Evolutionary conservation across 37 sponge, comb jelly and placozoan species (phyloP).

Genomic region (Halisarca cf. caerulea): DNA sequence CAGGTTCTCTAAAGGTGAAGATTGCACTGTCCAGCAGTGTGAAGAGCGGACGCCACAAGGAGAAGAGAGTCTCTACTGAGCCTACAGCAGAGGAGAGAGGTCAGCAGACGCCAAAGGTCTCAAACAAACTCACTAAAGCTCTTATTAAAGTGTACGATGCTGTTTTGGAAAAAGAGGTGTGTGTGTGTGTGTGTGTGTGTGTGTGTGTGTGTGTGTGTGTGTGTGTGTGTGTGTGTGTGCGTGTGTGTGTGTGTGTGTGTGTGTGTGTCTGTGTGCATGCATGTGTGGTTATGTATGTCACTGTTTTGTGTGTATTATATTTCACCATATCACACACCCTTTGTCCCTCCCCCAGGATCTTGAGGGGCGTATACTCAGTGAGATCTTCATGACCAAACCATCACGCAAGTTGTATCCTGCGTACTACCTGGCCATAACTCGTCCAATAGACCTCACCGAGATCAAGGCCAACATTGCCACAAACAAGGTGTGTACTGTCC

Average conservation of each 20-base stretch:
- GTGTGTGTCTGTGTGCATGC: too few relatives aligned
- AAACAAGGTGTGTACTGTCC: conserved; percentile 12
- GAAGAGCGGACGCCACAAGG: too few relatives aligned
- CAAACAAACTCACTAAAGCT: too few relatives aligned
- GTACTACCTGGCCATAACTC: conserved; percentile 76
- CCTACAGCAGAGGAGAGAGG: too few relatives aligned
- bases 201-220: conserved; percentile 17
- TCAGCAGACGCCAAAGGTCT: too few relatives aligned
- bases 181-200: conserved; percentile 25
- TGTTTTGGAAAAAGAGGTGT: background rate
- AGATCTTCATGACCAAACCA: conserved; percentile 63
- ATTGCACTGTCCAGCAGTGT: too few relatives aligned
- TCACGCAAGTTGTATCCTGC: conserved; percentile 74
- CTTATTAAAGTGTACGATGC: too few relatives aligned
- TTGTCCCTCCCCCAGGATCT: conserved; percentile 32
- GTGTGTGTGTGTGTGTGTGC: conserved; percentile 2
- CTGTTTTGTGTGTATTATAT: background rate
- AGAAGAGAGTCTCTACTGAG: too few relatives aligned
- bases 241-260: conserved; percentile 5
- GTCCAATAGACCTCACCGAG: conserved; percentile 78
- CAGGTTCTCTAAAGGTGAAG: too few relatives aligned
- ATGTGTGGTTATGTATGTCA: background rate
- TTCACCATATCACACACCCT: background rate
- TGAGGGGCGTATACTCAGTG: conserved; percentile 52
- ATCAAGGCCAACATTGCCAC: conserved; percentile 48